Evolutionary conservation across 2,888 invertebrate genomes (phyloP), one percentile per base, ranked within the genome.

Genomic region (Microplitis manilae): DNA sequence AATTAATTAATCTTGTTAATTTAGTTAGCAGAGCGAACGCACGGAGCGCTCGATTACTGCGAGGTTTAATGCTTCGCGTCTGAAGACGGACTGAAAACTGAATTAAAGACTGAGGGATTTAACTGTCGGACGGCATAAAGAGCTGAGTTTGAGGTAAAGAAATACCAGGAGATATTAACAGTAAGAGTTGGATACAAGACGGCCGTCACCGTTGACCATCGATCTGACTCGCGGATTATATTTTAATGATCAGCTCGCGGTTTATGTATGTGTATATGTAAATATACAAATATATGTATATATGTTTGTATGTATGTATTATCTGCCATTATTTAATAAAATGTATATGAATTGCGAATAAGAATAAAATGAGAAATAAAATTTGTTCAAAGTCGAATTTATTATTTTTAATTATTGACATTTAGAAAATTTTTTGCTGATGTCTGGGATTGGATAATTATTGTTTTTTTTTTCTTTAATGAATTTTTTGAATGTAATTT

Each of bases 181-280:
- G 30, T 30, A 30, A 30, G 30, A 30, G 30, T 30, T 30, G 30
- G 69, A 68, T 59, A 65, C 20, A 62, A 73, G 70, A 79, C 83
- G 85, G 81, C 84, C 83, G 80, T 86, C 84, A 82, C 81, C 85
- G 84, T 85, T 86, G 86, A 87, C 85, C 85, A 82, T 79, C 80
- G 81, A 79, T 76, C 75, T 74, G 71, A 73, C 50, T 50, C 50
- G 50, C 13, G 50, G 13, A 50, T 50, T 50, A 13, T 50, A 13
- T 50, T 50, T 50, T 50, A 30, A 75, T 64, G 62, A 30, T 61
- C 71, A 71, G 30, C 60, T 71, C 39, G 65, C 30, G 62, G 60
- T 20, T 38, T 72, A 8, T 7, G 67, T n/a, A 59, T 30, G 59
- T 64, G 50, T 20, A 15, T 15, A 59, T 9, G n/a, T 40, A 20